Conservation (phyloP, 2,113 vertebrate species). For the Mellivora capensis region DNA sequence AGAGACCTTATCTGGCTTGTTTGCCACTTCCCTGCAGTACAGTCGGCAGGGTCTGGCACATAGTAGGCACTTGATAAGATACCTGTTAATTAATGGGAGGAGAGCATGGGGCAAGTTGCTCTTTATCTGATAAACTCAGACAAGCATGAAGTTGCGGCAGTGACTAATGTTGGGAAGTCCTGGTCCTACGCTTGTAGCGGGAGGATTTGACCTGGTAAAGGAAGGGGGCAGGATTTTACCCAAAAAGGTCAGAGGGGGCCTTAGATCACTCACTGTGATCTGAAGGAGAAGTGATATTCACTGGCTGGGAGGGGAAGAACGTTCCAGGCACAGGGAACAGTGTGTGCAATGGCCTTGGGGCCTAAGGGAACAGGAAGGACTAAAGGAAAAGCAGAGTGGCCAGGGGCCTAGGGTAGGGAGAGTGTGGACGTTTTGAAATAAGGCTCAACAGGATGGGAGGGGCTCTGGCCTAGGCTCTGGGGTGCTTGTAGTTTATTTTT, state of each 20-base stretch:
- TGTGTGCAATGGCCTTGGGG: neutral
- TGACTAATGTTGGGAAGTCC: neutral
- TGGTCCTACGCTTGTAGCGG: accelerated
- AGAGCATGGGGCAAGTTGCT: neutral
- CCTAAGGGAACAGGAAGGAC: neutral
- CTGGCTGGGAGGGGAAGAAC: neutral
- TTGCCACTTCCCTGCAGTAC: neutral
- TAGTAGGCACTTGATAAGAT: neutral
- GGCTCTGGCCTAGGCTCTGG: neutral
- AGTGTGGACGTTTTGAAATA: neutral
- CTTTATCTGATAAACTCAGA: neutral
- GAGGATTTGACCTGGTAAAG: neutral
- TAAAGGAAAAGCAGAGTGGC: neutral
- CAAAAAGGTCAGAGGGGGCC: neutral
- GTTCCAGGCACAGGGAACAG: neutral
- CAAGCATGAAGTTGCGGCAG: neutral
- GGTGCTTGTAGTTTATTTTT: neutral
- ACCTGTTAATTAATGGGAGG: neutral
- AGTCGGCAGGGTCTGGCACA: neutral
- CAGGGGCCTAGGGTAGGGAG: neutral
- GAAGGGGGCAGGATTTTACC: neutral
- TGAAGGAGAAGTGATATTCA: neutral
- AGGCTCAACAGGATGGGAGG: neutral
- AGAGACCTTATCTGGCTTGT: neutral
- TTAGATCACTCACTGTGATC: neutral